phyloP scores from a whole-genome alignment of 2,888 invertebrate species.

The Drosophila mercatorum region DNA sequence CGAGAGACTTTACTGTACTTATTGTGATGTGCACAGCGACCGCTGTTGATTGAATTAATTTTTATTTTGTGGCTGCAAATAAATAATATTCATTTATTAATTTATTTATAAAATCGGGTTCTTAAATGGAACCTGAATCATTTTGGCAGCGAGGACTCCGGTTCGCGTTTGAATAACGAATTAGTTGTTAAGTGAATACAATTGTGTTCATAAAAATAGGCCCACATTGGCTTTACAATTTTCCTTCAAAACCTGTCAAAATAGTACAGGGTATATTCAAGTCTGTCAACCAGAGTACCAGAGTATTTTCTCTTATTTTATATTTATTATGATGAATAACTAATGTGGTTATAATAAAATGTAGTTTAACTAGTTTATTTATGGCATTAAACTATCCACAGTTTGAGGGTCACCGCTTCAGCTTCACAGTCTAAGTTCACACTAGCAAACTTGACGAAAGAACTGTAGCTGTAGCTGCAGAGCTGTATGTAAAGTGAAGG shows the following conservation, averaged over 20 bases:
- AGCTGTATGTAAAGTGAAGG: background rate
- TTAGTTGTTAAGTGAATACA: background rate
- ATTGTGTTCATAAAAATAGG: background rate
- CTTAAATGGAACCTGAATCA: background rate
- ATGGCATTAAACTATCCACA: background rate
- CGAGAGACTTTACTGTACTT: conserved; percentile 2
- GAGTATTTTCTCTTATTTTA: no score
- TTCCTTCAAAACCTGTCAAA: background rate
- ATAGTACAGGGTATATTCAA: background rate
- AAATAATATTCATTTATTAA: background rate
- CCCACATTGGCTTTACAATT: background rate
- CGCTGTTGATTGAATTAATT: conserved; percentile 25
- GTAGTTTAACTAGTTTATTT: background rate
- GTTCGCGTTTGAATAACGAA: background rate
- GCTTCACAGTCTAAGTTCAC: background rate
- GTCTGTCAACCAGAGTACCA: no score
- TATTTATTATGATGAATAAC: background rate
- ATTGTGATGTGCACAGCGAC: conserved; percentile 3
- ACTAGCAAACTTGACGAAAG: background rate
- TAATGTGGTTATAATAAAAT: background rate
- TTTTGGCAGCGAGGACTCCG: background rate
- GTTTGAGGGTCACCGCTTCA: background rate
- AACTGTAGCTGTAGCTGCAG: background rate
- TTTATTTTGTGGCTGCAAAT: conserved; percentile 11
- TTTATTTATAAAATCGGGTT: background rate